Percentiles rank a stretch among this genome's conserved stretches.
These are phyloP conservation scores for Pempheris klunzingeri DNA, from an alignment of 2,797 vertebrate genomes.

Conservation along the genomic window DNA sequence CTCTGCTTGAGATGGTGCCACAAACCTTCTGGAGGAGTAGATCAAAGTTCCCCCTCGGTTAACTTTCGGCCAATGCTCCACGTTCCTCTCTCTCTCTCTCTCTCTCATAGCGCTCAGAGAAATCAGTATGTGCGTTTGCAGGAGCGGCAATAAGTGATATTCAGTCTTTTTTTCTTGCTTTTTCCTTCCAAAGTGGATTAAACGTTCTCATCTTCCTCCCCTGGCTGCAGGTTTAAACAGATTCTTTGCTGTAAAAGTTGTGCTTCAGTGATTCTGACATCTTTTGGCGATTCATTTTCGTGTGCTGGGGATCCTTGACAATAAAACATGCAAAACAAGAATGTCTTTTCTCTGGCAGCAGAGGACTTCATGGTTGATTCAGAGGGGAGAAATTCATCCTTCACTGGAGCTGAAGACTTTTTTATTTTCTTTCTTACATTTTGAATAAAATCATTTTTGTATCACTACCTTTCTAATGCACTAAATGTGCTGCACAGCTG, in stretches of 20 bases:
- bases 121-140: too few relatives aligned
- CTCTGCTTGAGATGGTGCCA: too few relatives aligned
- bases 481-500: too few relatives aligned
- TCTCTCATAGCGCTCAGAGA: too few relatives aligned
- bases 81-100: too few relatives aligned
- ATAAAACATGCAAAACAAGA: slow-evolving; percentile 6
- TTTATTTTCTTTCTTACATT: too few relatives aligned
- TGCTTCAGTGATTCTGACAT: slow-evolving; percentile 13
- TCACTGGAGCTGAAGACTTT: not conserved
- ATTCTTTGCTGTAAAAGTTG: slow-evolving; percentile 9
- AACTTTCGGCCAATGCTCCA: too few relatives aligned
- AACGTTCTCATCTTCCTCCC: not conserved
- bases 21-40: too few relatives aligned
- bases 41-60: too few relatives aligned
- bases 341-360: slow-evolving; percentile 17
- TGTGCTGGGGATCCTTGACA: slow-evolving; percentile 9
- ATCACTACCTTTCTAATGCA: too few relatives aligned
- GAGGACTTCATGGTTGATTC: slow-evolving; percentile 22
- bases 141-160: not conserved
- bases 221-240: not conserved
- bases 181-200: not conserved
- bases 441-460: too few relatives aligned
- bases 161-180: not conserved
- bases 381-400: not conserved
- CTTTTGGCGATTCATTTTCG: slow-evolving; percentile 5